Conservation (phyloP, 2,888 invertebrate genomes). For the Drosophila lacicola region DNA sequence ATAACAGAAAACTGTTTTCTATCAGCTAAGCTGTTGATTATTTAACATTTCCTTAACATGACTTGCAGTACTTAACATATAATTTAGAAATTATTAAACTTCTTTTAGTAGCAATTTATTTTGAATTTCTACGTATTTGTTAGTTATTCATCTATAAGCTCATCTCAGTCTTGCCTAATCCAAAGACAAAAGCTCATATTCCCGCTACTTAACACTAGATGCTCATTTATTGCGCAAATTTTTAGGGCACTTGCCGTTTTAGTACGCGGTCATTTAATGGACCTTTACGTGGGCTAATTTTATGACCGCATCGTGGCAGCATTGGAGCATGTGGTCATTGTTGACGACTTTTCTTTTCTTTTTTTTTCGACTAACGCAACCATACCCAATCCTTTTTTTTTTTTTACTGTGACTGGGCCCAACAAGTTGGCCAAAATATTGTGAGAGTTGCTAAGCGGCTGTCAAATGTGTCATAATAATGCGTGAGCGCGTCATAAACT, state of each 20-base stretch:
- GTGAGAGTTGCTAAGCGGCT: slow-evolving; percentile 8
- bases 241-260: slow-evolving; percentile 27
- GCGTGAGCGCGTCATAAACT: slow-evolving; percentile 27
- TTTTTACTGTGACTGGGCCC: not conserved
- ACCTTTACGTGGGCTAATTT: slow-evolving; percentile 49
- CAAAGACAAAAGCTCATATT: not conserved
- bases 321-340: slow-evolving; percentile 37
- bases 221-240: slow-evolving; percentile 28
- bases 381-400: slow-evolving; percentile 1
- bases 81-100: not conserved
- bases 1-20: not conserved
- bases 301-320: slow-evolving; percentile 27
- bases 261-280: slow-evolving; percentile 31
- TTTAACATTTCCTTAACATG: not conserved
- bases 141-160: no score
- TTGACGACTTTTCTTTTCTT: slow-evolving; percentile 1
- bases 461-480: slow-evolving; percentile 36
- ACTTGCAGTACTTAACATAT: not conserved
- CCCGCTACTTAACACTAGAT: slow-evolving; percentile 25
- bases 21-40: no score
- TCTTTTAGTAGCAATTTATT: not conserved
- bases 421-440: slow-evolving; percentile 20
- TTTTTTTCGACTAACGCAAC: slow-evolving; percentile 1
- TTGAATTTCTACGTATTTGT: not conserved
- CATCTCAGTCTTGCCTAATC: not conserved